Base-by-base conservation (phyloP, 2,113 vertebrate species). In the Furnarius figulus region DNA sequence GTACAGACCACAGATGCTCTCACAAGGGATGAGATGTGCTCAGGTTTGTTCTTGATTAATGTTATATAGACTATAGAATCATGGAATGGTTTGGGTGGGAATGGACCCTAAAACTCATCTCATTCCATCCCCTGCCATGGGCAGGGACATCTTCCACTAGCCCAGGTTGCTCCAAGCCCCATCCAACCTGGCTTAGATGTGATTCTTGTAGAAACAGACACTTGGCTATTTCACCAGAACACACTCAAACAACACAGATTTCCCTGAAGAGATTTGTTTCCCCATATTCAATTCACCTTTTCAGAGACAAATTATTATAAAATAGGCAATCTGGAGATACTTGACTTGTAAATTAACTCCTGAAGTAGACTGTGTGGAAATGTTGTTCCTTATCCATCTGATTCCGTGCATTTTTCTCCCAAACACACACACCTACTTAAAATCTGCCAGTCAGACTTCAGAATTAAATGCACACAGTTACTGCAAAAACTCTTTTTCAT, bases 41-140 rank as follows among this genome's bases (percentile, higher is more conserved):
- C 0, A 0, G 2, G 12, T 37, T 56, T 12, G 50, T 1, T 35
- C 5, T 4, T 44, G 37, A 65, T 35, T 15, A 35, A 4, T 49
- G 5, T 30, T 42, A 14, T 0, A 28, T 1, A 28, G 24, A 22
- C 31, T 14, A 14, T 6, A 35, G 56, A 62, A 90, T 70, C 22
- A 24, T 83, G 71, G 47, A 15, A 76, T 20, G 35, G 79, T 76
- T 47, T 83, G 55, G 40, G 30, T 19, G 46, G 22, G 30, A 83
- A 76, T 10, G 47, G 21, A 49, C 25, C 12, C 39, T 31, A 83
- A 49, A 76, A n/a, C 25, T 37, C 40, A 77, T 49, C 42, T 28
- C 72, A 71, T 20, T 63, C 39, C 27, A 18, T 16, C 10, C 22
- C 25, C 42, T 42, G 33, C 33, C 61, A 30, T 2, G 33, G 46